Evolutionary conservation across 2,797 vertebrate species (phyloP).

Genomic region (Streptopelia turtur): DNA sequence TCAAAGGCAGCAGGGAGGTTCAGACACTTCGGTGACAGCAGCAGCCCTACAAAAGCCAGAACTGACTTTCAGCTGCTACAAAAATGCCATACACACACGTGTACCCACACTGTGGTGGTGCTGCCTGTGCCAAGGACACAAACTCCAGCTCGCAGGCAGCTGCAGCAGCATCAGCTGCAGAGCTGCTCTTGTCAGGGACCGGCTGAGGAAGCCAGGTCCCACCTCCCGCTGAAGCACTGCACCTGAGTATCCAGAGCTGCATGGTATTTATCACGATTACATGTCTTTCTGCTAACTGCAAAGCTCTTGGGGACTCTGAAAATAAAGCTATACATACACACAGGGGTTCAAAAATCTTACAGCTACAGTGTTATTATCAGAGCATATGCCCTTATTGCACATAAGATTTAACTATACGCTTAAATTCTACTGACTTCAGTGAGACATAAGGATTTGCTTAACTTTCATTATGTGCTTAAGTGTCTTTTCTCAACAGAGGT

Average conservation of each 20-base stretch:
- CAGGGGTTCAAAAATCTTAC: neutral
- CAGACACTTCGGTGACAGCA: neutral
- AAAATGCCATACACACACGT: rapidly evolving
- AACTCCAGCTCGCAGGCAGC: neutral
- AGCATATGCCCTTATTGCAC: neutral
- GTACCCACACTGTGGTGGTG: rapidly evolving
- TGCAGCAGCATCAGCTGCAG: neutral
- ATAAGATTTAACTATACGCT: neutral
- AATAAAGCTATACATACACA: neutral
- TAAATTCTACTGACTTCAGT: neutral
- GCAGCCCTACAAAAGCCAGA: neutral
- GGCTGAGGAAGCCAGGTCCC: neutral
- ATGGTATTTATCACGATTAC: neutral
- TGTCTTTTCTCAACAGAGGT: neutral
- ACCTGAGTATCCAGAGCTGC: neutral
- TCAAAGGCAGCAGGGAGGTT: neutral
- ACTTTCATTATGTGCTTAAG: neutral
- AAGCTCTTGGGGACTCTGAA: neutral
- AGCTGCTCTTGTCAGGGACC: rapidly evolving
- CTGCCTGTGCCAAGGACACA: neutral
- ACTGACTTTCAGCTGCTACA: neutral
- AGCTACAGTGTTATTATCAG: neutral
- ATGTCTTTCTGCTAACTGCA: neutral
- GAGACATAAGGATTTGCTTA: neutral
- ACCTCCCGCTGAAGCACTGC: neutral